phyloP scores from a whole-genome alignment of 1,140 invertebrate genomes.

The Trichonephila clavata region DNA sequence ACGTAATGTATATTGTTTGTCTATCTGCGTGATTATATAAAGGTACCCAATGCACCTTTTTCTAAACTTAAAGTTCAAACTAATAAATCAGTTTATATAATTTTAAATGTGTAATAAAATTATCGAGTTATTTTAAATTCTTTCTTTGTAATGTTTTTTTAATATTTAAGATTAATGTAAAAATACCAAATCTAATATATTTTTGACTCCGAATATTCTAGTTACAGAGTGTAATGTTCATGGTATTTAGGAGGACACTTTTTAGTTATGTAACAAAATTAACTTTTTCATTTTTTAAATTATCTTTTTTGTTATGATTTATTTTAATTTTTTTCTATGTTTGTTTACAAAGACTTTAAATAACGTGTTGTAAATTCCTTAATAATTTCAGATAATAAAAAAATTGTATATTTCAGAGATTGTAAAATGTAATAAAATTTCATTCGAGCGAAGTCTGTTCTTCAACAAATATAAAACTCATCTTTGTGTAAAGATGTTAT shows the following conservation, averaged over 20 bases:
- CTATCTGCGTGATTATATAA: background rate
- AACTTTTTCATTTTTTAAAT: background rate
- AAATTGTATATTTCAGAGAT: background rate
- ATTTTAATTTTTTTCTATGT: background rate
- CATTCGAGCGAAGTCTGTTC: background rate
- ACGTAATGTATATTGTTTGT: conserved; percentile 6
- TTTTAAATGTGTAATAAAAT: background rate
- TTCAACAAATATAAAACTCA: background rate
- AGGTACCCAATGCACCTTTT: too few species aligned
- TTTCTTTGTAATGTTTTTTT: background rate
- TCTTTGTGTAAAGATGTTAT: background rate
- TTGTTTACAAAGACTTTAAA: background rate
- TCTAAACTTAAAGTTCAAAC: too few species aligned
- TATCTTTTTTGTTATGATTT: background rate
- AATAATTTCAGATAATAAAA: background rate
- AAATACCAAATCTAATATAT: background rate
- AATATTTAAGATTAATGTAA: too few species aligned
- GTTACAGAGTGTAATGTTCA: background rate
- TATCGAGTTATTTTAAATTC: background rate
- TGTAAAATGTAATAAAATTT: conserved; percentile 26
- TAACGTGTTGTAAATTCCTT: background rate
- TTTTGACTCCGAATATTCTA: background rate
- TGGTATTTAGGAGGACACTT: too few species aligned
- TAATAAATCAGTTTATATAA: too few species aligned
- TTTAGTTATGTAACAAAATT: too few species aligned